Evolutionary conservation across 1,140 invertebrate genomes (phyloP), one percentile per base, ranked within the genome.

Genomic region (Hyphantria cunea): DNA sequence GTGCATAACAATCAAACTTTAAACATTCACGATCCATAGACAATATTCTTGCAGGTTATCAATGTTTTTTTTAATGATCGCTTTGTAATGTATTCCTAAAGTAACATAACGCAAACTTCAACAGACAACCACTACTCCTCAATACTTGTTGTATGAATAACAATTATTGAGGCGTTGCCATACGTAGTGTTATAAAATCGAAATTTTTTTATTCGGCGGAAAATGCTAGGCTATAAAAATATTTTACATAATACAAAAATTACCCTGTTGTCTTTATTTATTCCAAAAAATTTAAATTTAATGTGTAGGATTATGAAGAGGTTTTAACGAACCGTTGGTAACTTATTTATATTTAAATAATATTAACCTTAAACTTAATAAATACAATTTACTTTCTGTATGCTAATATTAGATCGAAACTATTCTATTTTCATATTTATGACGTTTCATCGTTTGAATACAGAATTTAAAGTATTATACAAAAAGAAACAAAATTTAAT

Each of bases 241-340:
- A 7, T 25, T 34, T 9, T 37, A 48, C 56, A 60, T 60, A 60
- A 50, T 42, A 60, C 51, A 51, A 15, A 47, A 12, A 51, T 60
- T 60, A 60, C 5, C 8, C 3, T 34, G 8, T 47, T 31, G 41
- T 59, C 7, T 41, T 13, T 33, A 47, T 0, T 34, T 11, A 59
- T 8, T 12, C 37, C 13, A 25, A 17, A 39, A 41, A 49, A 25
- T 59, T 49, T 7, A 42, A 42, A 3, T n/a, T 33, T 56, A 51
- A 60, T 51, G 50, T 32, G 48, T 51, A n/a, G n/a, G n/a, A n/a
- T 60, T 17, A 60, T 6, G 51, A 49, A 49, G 39, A 37, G 14
- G 41, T 51, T 41, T 37, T 47, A 39, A 58, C 55, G 34, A 58
- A 39, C 55, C 48, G 32, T 31, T 49, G 31, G 49, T 49, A 49